Evolutionary conservation across 2,888 invertebrate species (phyloP), one percentile per base, ranked within the genome.

Genomic region (Torymus texanus): DNA sequence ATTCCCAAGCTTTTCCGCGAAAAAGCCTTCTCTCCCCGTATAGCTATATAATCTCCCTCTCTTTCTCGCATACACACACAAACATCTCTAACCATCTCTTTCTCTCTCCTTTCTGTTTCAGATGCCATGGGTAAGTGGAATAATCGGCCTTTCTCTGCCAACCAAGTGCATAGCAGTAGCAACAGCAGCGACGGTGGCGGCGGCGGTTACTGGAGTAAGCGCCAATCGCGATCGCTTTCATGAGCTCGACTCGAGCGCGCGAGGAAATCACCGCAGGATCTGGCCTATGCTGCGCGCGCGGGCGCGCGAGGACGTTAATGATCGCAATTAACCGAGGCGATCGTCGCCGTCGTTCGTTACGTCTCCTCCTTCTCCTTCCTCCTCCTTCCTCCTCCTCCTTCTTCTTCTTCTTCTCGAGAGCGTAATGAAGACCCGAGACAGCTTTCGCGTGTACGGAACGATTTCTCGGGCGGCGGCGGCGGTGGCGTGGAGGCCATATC

Each of bases 91-190:
- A 79, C 62, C 55, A 62, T 41, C 21, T 73, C 21, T 73, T 53
- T 72, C 51, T 72, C 51, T 77, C 61, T 90, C 90, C 90, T 89
- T 89, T 92, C 93, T 94, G 94, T 95, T 95, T 89, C 95, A 95
- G 95, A 95, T 93, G 94, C 94, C 91, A 94, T 95, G 93, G 95
- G 95, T 95, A 93, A 95, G 94, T 93, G 91, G 89, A 67, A 72
- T 77, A 78, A 78, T 75, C 75, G 29, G 72, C 68, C 58, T 75
- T 72, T 78, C 75, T 63, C 61, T 41, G 8, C 41, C 41, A 41
- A 41, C 41, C 50, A 8, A 12, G 10, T 5, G 41, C 18, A 55
- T 24, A 13, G 16, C 59, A 21, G 51, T 59, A 21, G 21, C 21
- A 21, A 21, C 21, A 21, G 21, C 21, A 21, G 21, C 21, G 21